These are phyloP conservation scores for Odocoileus hemionus DNA, from an alignment of 2,113 vertebrate species.

Conservation along the genomic window DNA sequence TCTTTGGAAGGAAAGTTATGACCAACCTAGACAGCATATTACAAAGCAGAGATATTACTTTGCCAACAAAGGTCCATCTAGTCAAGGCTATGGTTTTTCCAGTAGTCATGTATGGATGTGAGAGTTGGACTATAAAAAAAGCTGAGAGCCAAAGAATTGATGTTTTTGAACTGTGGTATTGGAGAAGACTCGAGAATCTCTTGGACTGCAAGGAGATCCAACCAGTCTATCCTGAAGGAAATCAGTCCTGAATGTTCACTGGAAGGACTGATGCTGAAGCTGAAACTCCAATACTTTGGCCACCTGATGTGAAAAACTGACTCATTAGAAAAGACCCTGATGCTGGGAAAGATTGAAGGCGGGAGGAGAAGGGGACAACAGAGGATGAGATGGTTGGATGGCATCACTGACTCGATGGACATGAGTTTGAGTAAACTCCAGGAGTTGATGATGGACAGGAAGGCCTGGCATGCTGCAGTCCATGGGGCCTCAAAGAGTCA, in stretches of 20 bases:
- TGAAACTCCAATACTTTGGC: background rate
- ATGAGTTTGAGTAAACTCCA: background rate
- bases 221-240: background rate
- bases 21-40: background rate
- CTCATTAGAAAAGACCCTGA: background rate
- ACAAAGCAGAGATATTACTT: background rate
- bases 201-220: background rate
- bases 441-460: background rate
- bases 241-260: background rate
- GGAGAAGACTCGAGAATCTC: background rate
- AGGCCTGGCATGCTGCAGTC: background rate
- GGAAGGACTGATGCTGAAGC: background rate
- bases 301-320: background rate
- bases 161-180: background rate
- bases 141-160: background rate
- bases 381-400: background rate
- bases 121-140: background rate
- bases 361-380: background rate
- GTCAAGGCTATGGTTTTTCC: background rate
- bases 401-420: background rate
- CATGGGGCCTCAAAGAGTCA: background rate
- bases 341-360: background rate
- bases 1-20: background rate
- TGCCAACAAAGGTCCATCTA: background rate
- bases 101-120: background rate